Evolutionary conservation across 1,140 invertebrate genomes (phyloP).

Genomic region (Leptinotarsa lineolata): DNA sequence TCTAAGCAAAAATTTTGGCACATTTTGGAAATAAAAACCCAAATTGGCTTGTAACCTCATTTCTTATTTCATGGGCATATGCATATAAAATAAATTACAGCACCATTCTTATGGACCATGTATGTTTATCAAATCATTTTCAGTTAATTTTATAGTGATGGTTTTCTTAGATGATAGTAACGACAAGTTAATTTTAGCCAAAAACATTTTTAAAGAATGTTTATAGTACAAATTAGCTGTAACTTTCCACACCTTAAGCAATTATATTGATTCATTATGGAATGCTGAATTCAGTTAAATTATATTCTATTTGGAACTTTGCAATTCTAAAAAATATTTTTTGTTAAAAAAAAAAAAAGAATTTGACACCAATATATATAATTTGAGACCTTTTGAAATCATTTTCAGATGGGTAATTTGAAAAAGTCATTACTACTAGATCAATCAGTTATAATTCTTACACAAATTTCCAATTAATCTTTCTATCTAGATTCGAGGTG

Average conservation of each 20-base stretch:
- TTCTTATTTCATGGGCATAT: constrained; percentile 6
- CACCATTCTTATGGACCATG: constrained; percentile 47
- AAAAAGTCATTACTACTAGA: no score
- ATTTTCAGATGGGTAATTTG: no score
- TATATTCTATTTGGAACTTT: constrained; percentile 28
- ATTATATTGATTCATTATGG: constrained; percentile 32
- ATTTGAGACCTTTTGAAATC: no score
- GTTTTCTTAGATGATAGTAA: no score
- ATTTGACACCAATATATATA: no score
- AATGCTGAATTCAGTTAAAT: constrained; percentile 43
- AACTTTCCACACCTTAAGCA: neutral
- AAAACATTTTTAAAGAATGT: constrained; percentile 16
- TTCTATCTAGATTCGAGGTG: no score
- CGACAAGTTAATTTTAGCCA: no score
- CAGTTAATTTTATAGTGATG: constrained; percentile 16
- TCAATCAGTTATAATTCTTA: no score
- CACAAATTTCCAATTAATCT: no score
- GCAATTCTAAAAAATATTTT: constrained; percentile 34
- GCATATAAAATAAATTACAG: constrained; percentile 37
- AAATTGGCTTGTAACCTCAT: no score
- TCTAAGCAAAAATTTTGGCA: constrained; percentile 54
- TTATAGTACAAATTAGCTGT: constrained; percentile 1
- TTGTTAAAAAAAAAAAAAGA: no score
- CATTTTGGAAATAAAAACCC: constrained; percentile 32
- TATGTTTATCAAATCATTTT: constrained; percentile 41